Percentiles rank a stretch among this genome's conserved stretches.
These are phyloP conservation scores for Ophioderma brevispina DNA, from an alignment of 35 echinoderm and acorn worm species.

Conservation along the genomic window DNA sequence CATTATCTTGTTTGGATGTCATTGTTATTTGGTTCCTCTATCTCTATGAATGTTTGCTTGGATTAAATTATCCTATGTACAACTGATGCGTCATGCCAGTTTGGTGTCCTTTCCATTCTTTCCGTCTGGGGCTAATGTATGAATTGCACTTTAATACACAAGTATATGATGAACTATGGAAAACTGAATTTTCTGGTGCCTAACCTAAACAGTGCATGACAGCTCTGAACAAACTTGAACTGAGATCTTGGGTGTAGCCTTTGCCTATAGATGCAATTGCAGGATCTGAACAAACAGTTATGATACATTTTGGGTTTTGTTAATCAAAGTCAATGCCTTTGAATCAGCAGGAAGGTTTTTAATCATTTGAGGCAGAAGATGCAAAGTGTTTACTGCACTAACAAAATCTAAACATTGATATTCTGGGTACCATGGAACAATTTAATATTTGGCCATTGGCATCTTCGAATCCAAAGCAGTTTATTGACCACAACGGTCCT, in stretches of 20 bases:
- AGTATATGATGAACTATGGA: not conserved
- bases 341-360: not conserved
- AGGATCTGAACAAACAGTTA: not conserved
- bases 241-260: not conserved
- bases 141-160: not conserved
- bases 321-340: not conserved
- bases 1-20: too few relatives aligned
- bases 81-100: too few relatives aligned
- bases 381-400: conserved; percentile 8
- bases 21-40: too few relatives aligned
- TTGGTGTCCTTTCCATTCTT: too few relatives aligned
- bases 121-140: too few relatives aligned
- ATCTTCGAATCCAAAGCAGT: conserved; percentile 24
- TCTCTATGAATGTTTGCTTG: too few relatives aligned
- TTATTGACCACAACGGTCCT: not conserved
- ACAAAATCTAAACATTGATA: conserved; percentile 20
- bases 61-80: too few relatives aligned
- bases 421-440: conserved; percentile 34
- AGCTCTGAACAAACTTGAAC: not conserved
- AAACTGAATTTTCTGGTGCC: not conserved
- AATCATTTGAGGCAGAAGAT: conserved; percentile 15
- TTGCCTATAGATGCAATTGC: not conserved
- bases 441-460: conserved; percentile 17
- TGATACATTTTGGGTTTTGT: not conserved
- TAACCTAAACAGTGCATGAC: not conserved